Conservation (phyloP, 2,797 vertebrate species). For the Serranus cabrilla region DNA sequence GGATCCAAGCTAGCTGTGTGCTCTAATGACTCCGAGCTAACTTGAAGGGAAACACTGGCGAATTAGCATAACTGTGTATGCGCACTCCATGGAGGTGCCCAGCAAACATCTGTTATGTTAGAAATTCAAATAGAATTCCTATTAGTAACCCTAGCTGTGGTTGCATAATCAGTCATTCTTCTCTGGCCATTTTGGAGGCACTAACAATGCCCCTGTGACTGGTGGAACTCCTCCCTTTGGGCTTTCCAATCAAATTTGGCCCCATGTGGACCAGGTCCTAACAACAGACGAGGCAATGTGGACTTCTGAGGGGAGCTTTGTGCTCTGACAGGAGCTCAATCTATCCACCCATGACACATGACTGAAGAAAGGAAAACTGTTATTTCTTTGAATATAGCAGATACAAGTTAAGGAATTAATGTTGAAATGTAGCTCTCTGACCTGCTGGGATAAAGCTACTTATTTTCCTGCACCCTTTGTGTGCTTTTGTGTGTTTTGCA, state of each 20-base stretch:
- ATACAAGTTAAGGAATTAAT: slow-evolving; percentile 79
- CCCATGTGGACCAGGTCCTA: slow-evolving; percentile 88
- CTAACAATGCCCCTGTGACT: slow-evolving; percentile 93
- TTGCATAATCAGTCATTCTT: slow-evolving; percentile 98
- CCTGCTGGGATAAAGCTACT: slow-evolving; percentile 51
- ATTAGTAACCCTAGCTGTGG: slow-evolving; percentile 92
- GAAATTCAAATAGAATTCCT: slow-evolving; percentile 99
- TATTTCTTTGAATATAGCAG: slow-evolving; percentile 75
- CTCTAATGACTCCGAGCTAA: slow-evolving; percentile 98
- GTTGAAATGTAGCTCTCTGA: slow-evolving; percentile 62
- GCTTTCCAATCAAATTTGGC: slow-evolving; percentile 88
- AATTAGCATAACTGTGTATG: slow-evolving; percentile 99
- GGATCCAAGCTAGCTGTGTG: slow-evolving; percentile 96
- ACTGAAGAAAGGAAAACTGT: slow-evolving; percentile 74
- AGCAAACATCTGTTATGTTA: slow-evolving; percentile 99
- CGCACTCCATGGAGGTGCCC: slow-evolving; percentile 92
- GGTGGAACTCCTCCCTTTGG: slow-evolving; percentile 88
- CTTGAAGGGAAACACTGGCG: slow-evolving; percentile 94
- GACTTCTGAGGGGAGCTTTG: slow-evolving; percentile 87
- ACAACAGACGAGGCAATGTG: slow-evolving; percentile 85
- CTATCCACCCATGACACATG: slow-evolving; percentile 84
- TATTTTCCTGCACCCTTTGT: slow-evolving; percentile 46
- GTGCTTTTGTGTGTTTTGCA: slow-evolving; percentile 41
- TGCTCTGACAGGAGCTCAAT: slow-evolving; percentile 85
- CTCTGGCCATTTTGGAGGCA: slow-evolving; percentile 90